These are phyloP conservation scores for Solenopsis invicta DNA, from an alignment of 1,140 invertebrate species.

Conservation along the genomic window DNA sequence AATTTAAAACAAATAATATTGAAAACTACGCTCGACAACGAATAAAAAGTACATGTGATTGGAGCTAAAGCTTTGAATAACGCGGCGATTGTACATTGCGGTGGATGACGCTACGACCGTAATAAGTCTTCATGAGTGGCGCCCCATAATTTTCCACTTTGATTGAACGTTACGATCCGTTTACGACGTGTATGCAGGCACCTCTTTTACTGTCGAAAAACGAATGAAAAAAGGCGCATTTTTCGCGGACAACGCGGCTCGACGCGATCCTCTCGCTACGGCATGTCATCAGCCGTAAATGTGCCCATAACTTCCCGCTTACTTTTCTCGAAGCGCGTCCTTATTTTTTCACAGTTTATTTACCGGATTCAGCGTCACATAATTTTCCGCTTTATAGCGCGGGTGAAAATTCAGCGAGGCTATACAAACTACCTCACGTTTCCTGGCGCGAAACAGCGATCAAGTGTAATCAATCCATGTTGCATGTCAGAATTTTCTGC, in stretches of 20 bases:
- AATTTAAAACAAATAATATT: neutral
- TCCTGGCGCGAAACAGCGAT: neutral
- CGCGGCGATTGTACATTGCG: neutral
- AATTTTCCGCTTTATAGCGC: constrained; percentile 54
- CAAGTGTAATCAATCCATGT: constrained; percentile 24
- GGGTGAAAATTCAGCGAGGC: constrained; percentile 24
- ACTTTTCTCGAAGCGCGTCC: constrained; percentile 19
- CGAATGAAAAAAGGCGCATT: constrained; percentile 34
- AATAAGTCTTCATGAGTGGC: constrained; percentile 48
- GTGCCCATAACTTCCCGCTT: constrained; percentile 50
- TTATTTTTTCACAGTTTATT: constrained; percentile 64
- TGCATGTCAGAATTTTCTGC: neutral
- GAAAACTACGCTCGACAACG: neutral
- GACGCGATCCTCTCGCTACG: neutral
- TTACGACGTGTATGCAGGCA: constrained; percentile 35
- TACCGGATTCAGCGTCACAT: constrained; percentile 49
- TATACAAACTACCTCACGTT: neutral
- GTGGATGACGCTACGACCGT: neutral
- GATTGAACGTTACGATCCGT: constrained; percentile 62
- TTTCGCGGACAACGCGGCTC: constrained; percentile 21
- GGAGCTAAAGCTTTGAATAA: neutral
- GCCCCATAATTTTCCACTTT: constrained; percentile 39
- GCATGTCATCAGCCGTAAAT: constrained; percentile 49
- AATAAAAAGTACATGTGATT: constrained; percentile 20
- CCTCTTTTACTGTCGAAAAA: constrained; percentile 39